Base-by-base conservation (phyloP, 2,113 vertebrate species). In the Hemibagrus wyckioides region DNA sequence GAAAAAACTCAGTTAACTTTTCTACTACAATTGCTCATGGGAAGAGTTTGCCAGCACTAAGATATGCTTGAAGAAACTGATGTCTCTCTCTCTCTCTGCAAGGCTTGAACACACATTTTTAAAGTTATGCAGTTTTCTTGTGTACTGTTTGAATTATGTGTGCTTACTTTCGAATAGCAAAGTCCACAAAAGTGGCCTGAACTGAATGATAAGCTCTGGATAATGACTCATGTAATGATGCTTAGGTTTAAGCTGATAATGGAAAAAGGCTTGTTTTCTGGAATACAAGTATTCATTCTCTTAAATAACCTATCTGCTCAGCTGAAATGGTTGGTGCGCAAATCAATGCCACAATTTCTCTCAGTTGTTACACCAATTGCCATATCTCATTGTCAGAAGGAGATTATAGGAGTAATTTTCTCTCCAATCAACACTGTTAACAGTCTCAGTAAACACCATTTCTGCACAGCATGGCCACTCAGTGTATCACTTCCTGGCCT, bases 81-180 rank as follows among this genome's bases (percentile, higher is more conserved):
- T 90, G 65, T 30, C 85, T 86, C 11, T 86, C 79, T 86, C n/a
- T n/a, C n/a, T n/a, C n/a, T n/a, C n/a, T n/a, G 50, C 85, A 56
- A 90, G 90, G 41, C 52, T 89, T 80, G 1, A 54, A 41, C 85
- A 91, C 2, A 89, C 10, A 33, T 91, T 89, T 71, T 89, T 90
- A 52, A 91, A 91, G 59, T 91, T 91, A 21, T 71, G 54, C 67
- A 89, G 30, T 77, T 90, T 91, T 36, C 83, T 89, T 11, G 73
- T 41, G 80, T 89, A 90, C 81, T 86, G 81, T 56, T 91, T 91
- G 28, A 92, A 92, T 33, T 90, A 89, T 41, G 86, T 84, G 33
- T 90, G 86, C 23, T 90, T 90, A 6, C 88, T 91, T 39, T 92
- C 89, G 28, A 86, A 80, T 6, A 59, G 6, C 44, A 82, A 3